A percentile compares a stretch with the other conserved stretches of the same genome.
Evolutionary conservation across 2,797 vertebrate species (phyloP).

Genomic region (Spinibarbus caldwelli): DNA sequence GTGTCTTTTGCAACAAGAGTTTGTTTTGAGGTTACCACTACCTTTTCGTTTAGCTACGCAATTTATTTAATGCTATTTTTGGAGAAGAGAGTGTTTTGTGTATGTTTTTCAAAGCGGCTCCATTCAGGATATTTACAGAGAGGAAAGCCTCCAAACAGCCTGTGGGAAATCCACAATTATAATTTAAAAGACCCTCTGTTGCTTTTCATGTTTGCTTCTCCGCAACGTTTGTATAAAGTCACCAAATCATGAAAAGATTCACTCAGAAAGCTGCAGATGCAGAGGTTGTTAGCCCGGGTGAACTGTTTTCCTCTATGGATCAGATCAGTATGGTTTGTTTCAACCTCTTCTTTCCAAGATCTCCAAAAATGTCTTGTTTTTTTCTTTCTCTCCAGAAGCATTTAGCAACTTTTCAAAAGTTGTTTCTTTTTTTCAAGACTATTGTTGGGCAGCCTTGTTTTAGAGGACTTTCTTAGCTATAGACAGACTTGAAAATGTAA

Average conservation of each 20-base stretch:
- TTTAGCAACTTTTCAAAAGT: neutral
- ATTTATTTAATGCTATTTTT: neutral
- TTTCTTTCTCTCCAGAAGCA: neutral
- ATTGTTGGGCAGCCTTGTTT: neutral
- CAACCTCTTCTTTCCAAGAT: neutral
- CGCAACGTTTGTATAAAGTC: constrained; percentile 34
- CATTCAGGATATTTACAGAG: constrained; percentile 28
- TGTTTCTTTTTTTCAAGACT: neutral
- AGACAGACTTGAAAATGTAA: neutral
- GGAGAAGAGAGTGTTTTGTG: constrained; percentile 4
- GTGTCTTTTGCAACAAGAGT: neutral
- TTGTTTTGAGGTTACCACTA: constrained; percentile 18
- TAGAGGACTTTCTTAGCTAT: neutral
- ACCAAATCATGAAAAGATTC: constrained; percentile 47
- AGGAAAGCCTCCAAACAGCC: constrained; percentile 36
- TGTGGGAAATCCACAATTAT: constrained; percentile 38
- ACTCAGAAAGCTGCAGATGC: constrained; percentile 8
- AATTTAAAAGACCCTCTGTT: constrained; percentile 28
- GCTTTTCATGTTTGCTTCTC: constrained; percentile 28
- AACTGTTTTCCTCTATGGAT: constrained; percentile 17
- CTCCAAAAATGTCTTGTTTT: neutral
- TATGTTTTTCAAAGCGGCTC: constrained; percentile 28
- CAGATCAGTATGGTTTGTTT: constrained; percentile 26
- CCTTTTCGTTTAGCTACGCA: neutral
- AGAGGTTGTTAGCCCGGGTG: constrained; percentile 13